Percentiles rank a stretch among this genome's conserved stretches.
Conservation (phyloP, 2,113 vertebrate genomes). For the Percopsis transmontana region DNA sequence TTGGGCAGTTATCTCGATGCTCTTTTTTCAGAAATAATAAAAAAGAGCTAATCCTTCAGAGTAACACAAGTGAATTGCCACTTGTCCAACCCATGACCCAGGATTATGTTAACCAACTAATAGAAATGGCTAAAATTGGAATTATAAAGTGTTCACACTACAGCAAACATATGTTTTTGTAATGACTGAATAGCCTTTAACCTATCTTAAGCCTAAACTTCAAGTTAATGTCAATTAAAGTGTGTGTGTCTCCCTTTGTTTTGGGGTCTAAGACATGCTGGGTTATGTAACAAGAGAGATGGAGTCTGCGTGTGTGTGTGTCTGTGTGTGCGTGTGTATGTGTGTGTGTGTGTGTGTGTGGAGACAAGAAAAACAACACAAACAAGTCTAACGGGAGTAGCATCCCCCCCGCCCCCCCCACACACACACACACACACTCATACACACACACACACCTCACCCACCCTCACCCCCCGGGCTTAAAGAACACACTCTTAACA, state of each 20-base stretch:
- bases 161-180: no score
- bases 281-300: background rate
- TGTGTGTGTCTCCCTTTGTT: background rate
- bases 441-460: background rate
- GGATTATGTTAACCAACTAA: no score
- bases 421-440: background rate
- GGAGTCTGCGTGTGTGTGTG: background rate
- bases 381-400: conserved; percentile 21
- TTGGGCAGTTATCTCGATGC: no score
- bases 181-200: no score
- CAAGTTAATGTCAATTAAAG: no score
- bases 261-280: background rate
- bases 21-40: no score
- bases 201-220: no score
- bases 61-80: no score
- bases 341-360: conserved; percentile 6
- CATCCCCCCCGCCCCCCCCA: background rate
- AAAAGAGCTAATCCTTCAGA: no score
- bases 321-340: background rate
- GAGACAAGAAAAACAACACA: conserved; percentile 23
- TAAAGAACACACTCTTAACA: conserved; percentile 26
- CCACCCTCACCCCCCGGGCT: background rate
- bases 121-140: no score
- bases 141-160: no score
- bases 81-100: no score